These are phyloP conservation scores for Thalassophryne amazonica DNA, from an alignment of 2,797 vertebrate species.

Conservation along the genomic window DNA sequence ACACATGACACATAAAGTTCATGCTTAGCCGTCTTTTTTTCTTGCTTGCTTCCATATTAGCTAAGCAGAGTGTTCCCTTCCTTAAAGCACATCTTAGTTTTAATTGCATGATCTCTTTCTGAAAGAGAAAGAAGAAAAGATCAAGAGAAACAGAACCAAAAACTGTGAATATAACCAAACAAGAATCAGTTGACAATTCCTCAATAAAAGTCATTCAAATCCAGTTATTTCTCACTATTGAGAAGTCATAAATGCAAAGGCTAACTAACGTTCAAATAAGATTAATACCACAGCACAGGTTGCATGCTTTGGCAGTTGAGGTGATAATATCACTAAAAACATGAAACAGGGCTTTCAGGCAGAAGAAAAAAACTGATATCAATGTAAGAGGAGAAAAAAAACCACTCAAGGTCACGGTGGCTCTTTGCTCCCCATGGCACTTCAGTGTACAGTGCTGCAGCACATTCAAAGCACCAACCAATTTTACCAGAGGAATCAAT, in stretches of 20 bases:
- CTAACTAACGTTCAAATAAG: slow-evolving; percentile 37
- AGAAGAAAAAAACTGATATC: slow-evolving; percentile 46
- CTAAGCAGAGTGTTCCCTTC: no score
- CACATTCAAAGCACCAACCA: slow-evolving; percentile 76
- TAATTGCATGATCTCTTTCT: slow-evolving; percentile 35
- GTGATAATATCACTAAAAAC: slow-evolving; percentile 31
- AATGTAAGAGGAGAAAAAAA: slow-evolving; percentile 42
- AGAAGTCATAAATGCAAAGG: slow-evolving; percentile 27
- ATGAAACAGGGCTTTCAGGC: slow-evolving; percentile 37
- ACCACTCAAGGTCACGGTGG: slow-evolving; percentile 73
- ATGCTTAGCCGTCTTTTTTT: no score
- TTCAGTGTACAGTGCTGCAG: slow-evolving; percentile 59
- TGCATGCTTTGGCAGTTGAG: slow-evolving; percentile 15
- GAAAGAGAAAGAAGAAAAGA: slow-evolving; percentile 33
- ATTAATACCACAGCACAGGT: slow-evolving; percentile 27
- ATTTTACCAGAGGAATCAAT: slow-evolving; percentile 82
- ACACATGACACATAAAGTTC: no score
- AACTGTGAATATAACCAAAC: slow-evolving; percentile 51
- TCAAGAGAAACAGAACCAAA: slow-evolving; percentile 32
- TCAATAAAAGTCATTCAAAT: slow-evolving; percentile 34
- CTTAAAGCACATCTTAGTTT: slow-evolving; percentile 31
- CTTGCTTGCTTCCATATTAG: no score
- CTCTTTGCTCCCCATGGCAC: slow-evolving; percentile 59
- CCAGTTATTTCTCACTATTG: slow-evolving; percentile 36
- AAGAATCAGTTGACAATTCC: slow-evolving; percentile 30